phyloP scores from a whole-genome alignment of 2,888 invertebrate genomes.

The Entomobrya proxima region DNA sequence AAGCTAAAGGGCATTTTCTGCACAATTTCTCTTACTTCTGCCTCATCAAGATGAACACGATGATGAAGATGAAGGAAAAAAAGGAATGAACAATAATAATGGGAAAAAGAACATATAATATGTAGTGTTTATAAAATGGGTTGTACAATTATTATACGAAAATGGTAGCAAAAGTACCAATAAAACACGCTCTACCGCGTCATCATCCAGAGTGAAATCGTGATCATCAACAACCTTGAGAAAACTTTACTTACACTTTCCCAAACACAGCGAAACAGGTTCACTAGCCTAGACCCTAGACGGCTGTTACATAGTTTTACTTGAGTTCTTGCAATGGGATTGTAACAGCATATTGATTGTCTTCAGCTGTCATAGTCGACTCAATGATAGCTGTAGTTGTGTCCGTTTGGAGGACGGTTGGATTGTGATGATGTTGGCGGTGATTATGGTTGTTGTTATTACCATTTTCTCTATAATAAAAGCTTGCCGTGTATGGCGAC shows the following conservation, averaged over 20 bases:
- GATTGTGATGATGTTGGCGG: slow-evolving; percentile 13
- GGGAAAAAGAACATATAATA: background rate
- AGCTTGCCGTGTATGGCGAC: background rate
- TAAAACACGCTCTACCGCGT: background rate
- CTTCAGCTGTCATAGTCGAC: background rate
- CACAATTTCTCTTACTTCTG: background rate
- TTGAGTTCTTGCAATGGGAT: slow-evolving; percentile 38
- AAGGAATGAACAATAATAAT: background rate
- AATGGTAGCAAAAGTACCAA: too few relatives aligned
- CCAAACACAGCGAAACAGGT: background rate
- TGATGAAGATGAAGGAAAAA: background rate
- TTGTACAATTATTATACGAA: background rate
- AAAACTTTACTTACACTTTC: background rate
- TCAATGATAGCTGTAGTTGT: background rate
- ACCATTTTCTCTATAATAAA: background rate
- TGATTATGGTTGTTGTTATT: slow-evolving; percentile 16
- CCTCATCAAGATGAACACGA: background rate
- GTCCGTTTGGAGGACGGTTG: slow-evolving; percentile 21
- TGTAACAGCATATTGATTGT: slow-evolving; percentile 40
- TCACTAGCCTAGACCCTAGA: background rate
- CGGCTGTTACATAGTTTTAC: background rate
- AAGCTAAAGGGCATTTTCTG: background rate
- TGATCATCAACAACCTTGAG: background rate
- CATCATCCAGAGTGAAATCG: background rate
- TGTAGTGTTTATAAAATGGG: background rate